Conservation (phyloP, 2,113 vertebrate genomes). For the Phoxinus phoxinus region DNA sequence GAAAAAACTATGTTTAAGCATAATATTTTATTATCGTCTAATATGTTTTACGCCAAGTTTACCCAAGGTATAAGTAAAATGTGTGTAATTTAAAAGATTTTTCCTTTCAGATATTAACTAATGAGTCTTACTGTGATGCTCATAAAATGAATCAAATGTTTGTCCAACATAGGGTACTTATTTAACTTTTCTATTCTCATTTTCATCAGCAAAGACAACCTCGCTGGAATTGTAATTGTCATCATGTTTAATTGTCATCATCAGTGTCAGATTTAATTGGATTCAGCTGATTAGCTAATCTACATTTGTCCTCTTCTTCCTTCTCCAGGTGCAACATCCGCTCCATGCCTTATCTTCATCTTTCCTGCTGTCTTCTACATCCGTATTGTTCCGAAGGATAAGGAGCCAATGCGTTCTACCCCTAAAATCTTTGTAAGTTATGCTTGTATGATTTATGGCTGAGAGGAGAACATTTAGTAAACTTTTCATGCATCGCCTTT, state of each 20-base stretch:
- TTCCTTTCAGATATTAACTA: neutral
- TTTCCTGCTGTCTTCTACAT: constrained; percentile 98
- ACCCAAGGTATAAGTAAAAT: neutral
- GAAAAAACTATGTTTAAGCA: neutral
- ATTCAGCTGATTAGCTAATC: constrained; percentile 42
- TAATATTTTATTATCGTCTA: neutral
- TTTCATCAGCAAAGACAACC: neutral
- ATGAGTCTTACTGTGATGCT: neutral
- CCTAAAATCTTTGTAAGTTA: constrained; percentile 90
- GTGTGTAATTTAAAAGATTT: neutral
- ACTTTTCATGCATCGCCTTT: too few species aligned
- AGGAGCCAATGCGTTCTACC: constrained; percentile 85
- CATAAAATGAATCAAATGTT: neutral
- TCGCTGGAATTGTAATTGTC: neutral
- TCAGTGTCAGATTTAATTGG: constrained; percentile 14
- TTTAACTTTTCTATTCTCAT: neutral
- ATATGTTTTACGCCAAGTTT: neutral
- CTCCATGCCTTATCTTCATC: constrained; percentile 98
- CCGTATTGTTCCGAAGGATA: constrained; percentile 92
- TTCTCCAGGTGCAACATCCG: constrained; percentile 91
- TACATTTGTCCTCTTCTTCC: constrained; percentile 19
- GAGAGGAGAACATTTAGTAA: neutral
- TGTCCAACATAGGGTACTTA: neutral
- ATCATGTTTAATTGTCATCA: neutral
- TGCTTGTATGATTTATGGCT: neutral